phyloP scores from a whole-genome alignment of 2,113 vertebrate genomes.

The Siphamia tubifer region DNA sequence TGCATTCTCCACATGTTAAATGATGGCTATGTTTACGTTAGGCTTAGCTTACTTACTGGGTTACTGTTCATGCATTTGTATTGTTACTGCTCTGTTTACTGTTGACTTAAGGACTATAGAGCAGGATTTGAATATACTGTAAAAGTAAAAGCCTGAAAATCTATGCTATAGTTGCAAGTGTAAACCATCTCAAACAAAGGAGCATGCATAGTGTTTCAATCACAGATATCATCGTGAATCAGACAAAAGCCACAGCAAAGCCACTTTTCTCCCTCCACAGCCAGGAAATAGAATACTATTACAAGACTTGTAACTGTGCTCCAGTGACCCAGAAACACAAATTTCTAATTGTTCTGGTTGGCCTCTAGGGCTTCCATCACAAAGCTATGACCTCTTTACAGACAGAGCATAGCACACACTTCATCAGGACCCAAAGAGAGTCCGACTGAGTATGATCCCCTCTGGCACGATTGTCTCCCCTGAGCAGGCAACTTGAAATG shows the following conservation, averaged over 20 bases:
- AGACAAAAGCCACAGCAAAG: conserved; percentile 32
- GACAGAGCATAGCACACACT: conserved; percentile 32
- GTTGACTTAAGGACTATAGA: conserved; percentile 50
- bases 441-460: conserved; percentile 34
- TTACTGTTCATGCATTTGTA: conserved; percentile 34
- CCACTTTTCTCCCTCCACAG: conserved; percentile 16
- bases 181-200: conserved; percentile 43
- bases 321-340: conserved; percentile 74
- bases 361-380: conserved; percentile 59
- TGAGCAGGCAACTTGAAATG: conserved; percentile 42
- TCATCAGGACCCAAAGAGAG: conserved; percentile 48
- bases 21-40: conserved; percentile 31
- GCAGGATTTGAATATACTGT: conserved; percentile 38
- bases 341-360: conserved; percentile 72
- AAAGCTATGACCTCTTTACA: conserved; percentile 65
- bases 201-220: not conserved
- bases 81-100: conserved; percentile 31
- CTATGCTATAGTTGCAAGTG: conserved; percentile 3
- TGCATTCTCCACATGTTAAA: conserved; percentile 29
- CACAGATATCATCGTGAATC: conserved; percentile 19
- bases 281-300: conserved; percentile 35
- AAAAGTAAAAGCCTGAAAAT: conserved; percentile 28
- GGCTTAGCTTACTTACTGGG: conserved; percentile 5
- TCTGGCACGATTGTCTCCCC: conserved; percentile 37
- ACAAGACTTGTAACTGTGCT: conserved; percentile 50